A percentile compares a stretch with the other conserved stretches of the same genome.
Conservation (phyloP, 2,797 vertebrate genomes). For the Loriculus beryllinus region DNA sequence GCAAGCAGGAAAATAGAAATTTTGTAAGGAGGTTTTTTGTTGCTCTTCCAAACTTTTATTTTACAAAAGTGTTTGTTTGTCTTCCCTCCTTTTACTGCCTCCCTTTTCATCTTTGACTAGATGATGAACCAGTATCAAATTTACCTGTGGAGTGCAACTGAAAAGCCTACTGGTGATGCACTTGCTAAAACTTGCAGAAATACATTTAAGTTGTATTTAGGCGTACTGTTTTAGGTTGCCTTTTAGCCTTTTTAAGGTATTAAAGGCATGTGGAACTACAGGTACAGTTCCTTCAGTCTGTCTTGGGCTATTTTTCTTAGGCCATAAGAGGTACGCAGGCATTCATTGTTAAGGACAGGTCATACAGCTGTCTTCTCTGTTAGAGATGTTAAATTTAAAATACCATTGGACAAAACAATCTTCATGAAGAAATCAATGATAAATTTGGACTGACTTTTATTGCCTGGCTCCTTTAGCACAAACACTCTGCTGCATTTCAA, state of each 20-base stretch:
- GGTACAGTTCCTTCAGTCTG: background rate
- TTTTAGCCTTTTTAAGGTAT: background rate
- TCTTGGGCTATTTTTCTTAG: background rate
- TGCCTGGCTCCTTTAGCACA: background rate
- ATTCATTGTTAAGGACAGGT: background rate
- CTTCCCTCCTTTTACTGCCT: background rate
- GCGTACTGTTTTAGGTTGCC: background rate
- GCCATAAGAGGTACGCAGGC: background rate
- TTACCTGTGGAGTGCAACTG: background rate
- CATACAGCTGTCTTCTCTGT: background rate
- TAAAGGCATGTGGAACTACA: background rate
- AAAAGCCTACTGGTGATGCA: background rate
- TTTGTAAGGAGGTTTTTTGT: background rate
- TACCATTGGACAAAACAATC: background rate
- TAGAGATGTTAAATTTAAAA: background rate
- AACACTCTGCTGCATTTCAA: background rate
- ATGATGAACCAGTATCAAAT: background rate
- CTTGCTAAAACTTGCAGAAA: background rate
- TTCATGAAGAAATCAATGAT: background rate
- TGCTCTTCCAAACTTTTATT: background rate
- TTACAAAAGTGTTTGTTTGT: background rate
- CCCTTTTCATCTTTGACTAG: background rate
- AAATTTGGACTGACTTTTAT: background rate
- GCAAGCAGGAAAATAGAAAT: background rate
- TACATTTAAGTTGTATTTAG: background rate